phyloP scores from a whole-genome alignment of 2,113 vertebrate genomes.

The Riparia riparia region DNA sequence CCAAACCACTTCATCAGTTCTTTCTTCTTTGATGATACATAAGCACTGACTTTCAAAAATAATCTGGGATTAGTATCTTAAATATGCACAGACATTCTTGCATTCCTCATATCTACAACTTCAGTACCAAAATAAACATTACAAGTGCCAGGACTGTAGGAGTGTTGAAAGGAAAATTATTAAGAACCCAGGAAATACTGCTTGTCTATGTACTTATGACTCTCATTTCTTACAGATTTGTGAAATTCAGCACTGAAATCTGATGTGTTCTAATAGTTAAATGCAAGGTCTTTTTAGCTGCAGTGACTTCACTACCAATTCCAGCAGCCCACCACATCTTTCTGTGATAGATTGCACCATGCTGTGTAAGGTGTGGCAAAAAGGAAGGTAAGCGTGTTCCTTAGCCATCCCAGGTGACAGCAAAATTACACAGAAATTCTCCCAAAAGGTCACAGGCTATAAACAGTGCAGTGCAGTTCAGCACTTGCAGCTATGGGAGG shows the following conservation, averaged over 20 bases:
- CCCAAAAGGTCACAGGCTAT: background rate
- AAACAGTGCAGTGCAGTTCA: background rate
- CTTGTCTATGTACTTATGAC: background rate
- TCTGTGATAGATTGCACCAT: background rate
- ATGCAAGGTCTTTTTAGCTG: background rate
- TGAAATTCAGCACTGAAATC: background rate
- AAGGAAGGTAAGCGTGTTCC: background rate
- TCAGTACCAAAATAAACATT: constrained; percentile 6
- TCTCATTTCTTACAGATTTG: background rate
- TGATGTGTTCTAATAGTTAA: background rate
- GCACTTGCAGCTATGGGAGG: background rate
- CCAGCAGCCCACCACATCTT: background rate
- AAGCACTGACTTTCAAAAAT: background rate
- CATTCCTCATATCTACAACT: background rate
- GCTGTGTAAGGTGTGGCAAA: background rate
- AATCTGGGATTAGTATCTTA: constrained; percentile 18
- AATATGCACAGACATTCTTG: background rate
- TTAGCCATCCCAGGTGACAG: background rate
- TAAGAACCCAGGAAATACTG: background rate
- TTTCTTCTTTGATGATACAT: constrained; percentile 11
- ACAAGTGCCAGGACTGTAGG: background rate
- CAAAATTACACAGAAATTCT: background rate
- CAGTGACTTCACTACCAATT: background rate
- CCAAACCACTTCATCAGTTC: background rate
- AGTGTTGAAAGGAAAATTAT: constrained; percentile 30